A percentile compares a stretch with the other conserved stretches of the same genome.
Evolutionary conservation across 2,113 vertebrate genomes (phyloP).

Genomic region (Perca schrenkii): DNA sequence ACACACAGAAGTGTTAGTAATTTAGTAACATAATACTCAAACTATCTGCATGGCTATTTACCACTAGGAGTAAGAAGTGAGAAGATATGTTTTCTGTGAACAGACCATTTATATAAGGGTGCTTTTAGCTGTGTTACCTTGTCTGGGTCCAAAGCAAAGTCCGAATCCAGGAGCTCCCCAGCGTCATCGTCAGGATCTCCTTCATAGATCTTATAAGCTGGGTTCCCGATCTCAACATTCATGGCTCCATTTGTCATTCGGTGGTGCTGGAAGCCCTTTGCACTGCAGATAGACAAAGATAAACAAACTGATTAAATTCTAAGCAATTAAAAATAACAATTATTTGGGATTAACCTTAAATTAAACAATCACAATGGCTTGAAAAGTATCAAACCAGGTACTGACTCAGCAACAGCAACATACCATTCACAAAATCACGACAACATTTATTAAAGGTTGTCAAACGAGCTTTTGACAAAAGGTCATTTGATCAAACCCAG

Average conservation of each 20-base stretch:
- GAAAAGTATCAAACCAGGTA: constrained; percentile 47
- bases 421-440: constrained; percentile 62
- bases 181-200: constrained; percentile 94
- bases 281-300: constrained; percentile 81
- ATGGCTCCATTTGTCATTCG: constrained; percentile 97
- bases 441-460: constrained; percentile 54
- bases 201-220: constrained; percentile 98
- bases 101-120: not conserved
- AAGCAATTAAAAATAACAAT: not conserved
- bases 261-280: constrained; percentile 98
- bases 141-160: constrained; percentile 95
- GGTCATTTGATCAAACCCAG: constrained; percentile 71
- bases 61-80: not conserved
- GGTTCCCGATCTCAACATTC: constrained; percentile 98
- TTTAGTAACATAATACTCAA: not conserved
- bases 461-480: constrained; percentile 73
- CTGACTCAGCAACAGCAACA: constrained; percentile 53
- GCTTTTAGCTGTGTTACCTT: constrained; percentile 84
- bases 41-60: not conserved
- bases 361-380: constrained; percentile 46
- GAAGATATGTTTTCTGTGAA: not conserved
- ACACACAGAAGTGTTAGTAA: not conserved
- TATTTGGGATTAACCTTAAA: constrained; percentile 22
- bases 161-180: constrained; percentile 94
- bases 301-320: constrained; percentile 11